Conservation (phyloP, 1,140 invertebrate species). For the Eubasilissa regina region DNA sequence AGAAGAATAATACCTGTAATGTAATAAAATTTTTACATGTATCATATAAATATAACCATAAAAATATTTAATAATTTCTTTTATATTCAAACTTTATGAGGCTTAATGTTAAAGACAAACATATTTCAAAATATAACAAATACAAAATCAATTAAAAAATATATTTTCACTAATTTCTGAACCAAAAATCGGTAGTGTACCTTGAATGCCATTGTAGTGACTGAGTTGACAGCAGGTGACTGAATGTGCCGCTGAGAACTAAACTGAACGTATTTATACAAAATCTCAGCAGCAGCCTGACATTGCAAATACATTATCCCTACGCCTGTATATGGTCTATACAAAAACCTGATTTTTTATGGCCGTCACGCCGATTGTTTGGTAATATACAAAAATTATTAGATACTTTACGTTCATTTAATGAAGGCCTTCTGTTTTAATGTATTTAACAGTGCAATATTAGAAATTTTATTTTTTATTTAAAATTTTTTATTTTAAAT, state of each 20-base stretch:
- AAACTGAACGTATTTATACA: conserved; percentile 23
- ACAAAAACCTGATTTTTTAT: conserved; percentile 3
- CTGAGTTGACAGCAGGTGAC: conserved; percentile 2
- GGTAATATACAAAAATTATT: too few relatives aligned
- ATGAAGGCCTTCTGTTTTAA: too few relatives aligned
- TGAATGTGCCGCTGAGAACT: neutral
- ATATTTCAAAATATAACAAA: too few relatives aligned
- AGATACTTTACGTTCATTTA: too few relatives aligned
- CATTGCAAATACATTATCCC: neutral
- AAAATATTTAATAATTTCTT: too few relatives aligned
- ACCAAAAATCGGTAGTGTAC: neutral
- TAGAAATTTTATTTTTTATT: too few relatives aligned
- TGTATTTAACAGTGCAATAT: too few relatives aligned
- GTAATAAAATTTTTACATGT: neutral
- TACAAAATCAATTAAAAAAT: too few relatives aligned
- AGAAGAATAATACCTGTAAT: conserved; percentile 49
- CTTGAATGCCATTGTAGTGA: conserved; percentile 36
- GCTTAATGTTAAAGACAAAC: too few relatives aligned
- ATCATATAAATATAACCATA: neutral
- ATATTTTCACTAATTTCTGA: neutral
- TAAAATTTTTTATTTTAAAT: too few relatives aligned
- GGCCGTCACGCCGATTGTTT: too few relatives aligned
- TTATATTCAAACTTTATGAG: too few relatives aligned
- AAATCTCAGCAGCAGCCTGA: neutral
- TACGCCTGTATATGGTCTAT: neutral